phyloP scores from a whole-genome alignment of 2,797 vertebrate genomes.

The Fratercula arctica region DNA sequence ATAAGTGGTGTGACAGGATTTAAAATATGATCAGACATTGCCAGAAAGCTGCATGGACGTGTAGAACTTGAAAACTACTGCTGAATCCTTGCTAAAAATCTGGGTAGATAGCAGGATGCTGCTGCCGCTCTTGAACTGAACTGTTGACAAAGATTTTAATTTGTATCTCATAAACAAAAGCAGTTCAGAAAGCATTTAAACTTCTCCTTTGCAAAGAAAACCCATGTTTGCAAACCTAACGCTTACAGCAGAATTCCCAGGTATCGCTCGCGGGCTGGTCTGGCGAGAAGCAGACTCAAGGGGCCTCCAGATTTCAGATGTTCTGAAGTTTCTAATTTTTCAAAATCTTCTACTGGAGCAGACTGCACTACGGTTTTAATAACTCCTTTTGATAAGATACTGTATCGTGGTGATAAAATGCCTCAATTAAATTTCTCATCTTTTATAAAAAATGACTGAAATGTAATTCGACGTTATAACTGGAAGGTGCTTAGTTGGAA shows the following conservation, averaged over 20 bases:
- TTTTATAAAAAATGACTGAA: conserved; percentile 38
- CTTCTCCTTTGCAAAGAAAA: neutral
- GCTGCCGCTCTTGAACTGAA: neutral
- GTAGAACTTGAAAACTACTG: neutral
- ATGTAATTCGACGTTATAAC: neutral
- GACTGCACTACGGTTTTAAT: neutral
- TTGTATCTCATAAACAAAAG: neutral
- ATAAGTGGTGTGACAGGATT: neutral
- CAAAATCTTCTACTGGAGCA: neutral
- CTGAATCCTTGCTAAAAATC: neutral
- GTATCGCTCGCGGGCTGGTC: neutral
- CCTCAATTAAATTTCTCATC: conserved; percentile 29
- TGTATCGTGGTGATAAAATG: neutral
- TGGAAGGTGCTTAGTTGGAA: conserved; percentile 25
- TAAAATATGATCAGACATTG: neutral
- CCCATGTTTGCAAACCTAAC: neutral
- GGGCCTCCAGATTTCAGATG: neutral
- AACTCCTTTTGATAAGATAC: neutral
- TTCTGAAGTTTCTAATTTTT: neutral
- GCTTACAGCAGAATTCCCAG: neutral
- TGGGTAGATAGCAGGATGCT: neutral
- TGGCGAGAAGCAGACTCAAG: neutral
- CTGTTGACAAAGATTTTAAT: neutral
- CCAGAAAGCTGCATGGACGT: neutral
- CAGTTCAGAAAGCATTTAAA: neutral